phyloP scores from a whole-genome alignment of 2,113 vertebrate genomes.

The Mormyrus lacerda region DNA sequence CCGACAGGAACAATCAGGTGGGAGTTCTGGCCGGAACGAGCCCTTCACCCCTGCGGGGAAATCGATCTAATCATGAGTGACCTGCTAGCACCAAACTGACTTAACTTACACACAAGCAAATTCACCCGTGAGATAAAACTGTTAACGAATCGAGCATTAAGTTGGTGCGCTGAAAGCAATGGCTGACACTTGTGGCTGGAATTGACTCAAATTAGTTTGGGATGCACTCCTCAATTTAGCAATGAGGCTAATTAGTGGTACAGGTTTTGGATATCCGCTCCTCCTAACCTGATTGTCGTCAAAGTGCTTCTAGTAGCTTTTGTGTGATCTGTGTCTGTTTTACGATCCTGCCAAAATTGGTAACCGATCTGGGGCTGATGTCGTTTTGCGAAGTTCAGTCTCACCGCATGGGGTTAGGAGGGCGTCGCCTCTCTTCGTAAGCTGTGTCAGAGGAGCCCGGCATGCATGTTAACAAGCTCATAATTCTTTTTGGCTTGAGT shows the following conservation, averaged over 20 bases:
- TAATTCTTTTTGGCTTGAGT: not conserved
- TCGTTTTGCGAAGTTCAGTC: not conserved
- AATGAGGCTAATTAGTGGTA: not conserved
- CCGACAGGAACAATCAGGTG: conserved; percentile 97
- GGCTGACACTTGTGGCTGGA: not conserved
- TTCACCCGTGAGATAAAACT: not conserved
- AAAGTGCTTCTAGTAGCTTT: not conserved
- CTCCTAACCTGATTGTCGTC: not conserved
- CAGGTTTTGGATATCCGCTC: not conserved
- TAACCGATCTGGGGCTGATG: not conserved
- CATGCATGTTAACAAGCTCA: not conserved
- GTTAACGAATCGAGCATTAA: not conserved
- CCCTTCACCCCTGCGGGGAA: not conserved
- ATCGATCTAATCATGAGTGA: not conserved
- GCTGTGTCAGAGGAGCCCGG: not conserved
- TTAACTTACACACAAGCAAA: not conserved
- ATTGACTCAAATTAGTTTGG: not conserved
- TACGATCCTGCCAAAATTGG: not conserved
- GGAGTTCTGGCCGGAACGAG: not conserved
- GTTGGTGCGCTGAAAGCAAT: not conserved
- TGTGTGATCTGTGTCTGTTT: not conserved
- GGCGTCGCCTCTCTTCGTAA: not conserved
- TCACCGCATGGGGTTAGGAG: not conserved
- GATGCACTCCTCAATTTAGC: too few relatives aligned
- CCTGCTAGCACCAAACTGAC: not conserved